Evolutionary conservation across 2,888 invertebrate species (phyloP).

Genomic region (Galerucella calmariensis): DNA sequence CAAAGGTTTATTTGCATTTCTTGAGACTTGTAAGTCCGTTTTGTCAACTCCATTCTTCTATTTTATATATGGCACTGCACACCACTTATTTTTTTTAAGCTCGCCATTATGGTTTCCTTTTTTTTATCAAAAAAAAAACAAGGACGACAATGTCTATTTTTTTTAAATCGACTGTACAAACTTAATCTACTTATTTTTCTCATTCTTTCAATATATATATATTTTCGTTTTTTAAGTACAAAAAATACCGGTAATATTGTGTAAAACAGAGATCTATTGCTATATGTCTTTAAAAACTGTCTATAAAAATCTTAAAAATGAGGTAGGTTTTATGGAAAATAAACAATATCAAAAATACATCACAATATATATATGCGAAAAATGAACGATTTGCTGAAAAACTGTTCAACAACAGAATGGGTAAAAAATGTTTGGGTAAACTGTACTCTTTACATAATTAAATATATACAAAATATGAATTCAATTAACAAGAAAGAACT

Average conservation of each 20-base stretch:
- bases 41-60: constrained; percentile 33
- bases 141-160: constrained; percentile 44
- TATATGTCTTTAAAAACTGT: constrained; percentile 43
- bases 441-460: constrained; percentile 4
- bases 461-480: constrained; percentile 53
- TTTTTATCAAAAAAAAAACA: constrained; percentile 42
- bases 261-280: constrained; percentile 52
- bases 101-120: constrained; percentile 56
- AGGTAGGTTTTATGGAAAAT: constrained; percentile 57
- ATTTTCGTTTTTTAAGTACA: constrained; percentile 57
- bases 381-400: background rate
- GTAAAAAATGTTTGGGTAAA: background rate
- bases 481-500: constrained; percentile 48
- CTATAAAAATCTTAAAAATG: constrained; percentile 50
- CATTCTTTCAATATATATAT: background rate
- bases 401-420: background rate
- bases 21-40: constrained; percentile 59
- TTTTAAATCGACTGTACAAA: constrained; percentile 56
- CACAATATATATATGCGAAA: constrained; percentile 42
- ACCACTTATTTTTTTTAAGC: constrained; percentile 53
- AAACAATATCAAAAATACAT: constrained; percentile 57
- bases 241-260: constrained; percentile 58
- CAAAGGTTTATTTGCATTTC: constrained; percentile 63
- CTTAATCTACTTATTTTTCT: constrained; percentile 53
- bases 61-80: constrained; percentile 60